phyloP scores from a whole-genome alignment of 2,113 vertebrate species.

The Leptodactylus fuscus region DNA sequence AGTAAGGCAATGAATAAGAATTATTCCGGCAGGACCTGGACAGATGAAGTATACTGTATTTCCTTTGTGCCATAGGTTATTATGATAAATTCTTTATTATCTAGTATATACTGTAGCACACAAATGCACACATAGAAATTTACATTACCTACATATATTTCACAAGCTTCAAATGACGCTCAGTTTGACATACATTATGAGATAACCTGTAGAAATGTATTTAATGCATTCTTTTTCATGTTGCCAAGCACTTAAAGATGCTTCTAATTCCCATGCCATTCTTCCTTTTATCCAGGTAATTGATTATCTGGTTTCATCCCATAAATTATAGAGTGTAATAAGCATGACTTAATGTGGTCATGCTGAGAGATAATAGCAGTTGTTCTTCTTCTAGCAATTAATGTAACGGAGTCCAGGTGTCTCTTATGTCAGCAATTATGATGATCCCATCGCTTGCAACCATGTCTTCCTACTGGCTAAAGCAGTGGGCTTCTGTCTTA shows the following conservation, averaged over 20 bases:
- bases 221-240: not conserved
- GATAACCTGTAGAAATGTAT: not conserved
- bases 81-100: too few relatives aligned
- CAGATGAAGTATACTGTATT: too few relatives aligned
- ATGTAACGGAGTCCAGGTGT: constrained; percentile 38
- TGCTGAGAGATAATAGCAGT: constrained; percentile 45
- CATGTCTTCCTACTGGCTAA: constrained; percentile 31
- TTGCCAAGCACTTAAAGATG: not conserved
- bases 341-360: constrained; percentile 50
- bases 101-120: too few relatives aligned
- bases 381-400: constrained; percentile 47
- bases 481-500: not conserved
- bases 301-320: constrained; percentile 46
- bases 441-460: constrained; percentile 1
- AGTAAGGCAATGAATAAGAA: too few relatives aligned
- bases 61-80: too few relatives aligned
- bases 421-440: constrained; percentile 47
- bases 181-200: too few relatives aligned
- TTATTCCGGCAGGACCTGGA: too few relatives aligned
- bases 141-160: not conserved
- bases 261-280: constrained; percentile 5
- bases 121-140: too few relatives aligned
- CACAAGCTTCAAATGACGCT: not conserved
- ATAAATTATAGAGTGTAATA: constrained; percentile 42
- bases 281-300: constrained; percentile 32